Conservation (phyloP, 2,113 vertebrate genomes). For the Saccopteryx leptura region DNA sequence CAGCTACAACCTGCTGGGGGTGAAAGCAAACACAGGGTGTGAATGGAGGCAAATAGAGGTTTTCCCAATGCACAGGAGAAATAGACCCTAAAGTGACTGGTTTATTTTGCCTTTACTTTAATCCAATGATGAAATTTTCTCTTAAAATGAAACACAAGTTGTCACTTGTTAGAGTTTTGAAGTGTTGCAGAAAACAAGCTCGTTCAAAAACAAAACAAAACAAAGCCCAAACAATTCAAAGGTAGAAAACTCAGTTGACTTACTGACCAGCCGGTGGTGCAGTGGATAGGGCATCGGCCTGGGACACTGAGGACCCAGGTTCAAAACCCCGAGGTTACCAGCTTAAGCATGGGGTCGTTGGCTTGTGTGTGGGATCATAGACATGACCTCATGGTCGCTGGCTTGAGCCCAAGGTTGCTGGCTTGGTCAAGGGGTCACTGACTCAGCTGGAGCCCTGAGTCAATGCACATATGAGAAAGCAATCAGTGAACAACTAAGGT, state of each 20-base stretch:
- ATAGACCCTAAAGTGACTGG: background rate
- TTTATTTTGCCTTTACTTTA: slow-evolving; percentile 26
- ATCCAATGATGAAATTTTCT: slow-evolving; percentile 1
- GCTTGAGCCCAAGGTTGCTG: too few relatives aligned
- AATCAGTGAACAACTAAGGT: too few relatives aligned
- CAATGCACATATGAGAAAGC: too few relatives aligned
- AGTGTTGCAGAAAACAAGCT: background rate
- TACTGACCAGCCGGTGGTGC: too few relatives aligned
- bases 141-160: background rate
- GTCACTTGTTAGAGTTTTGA: background rate
- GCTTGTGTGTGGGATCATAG: too few relatives aligned
- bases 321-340: too few relatives aligned
- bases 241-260: background rate
- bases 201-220: background rate
- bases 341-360: too few relatives aligned
- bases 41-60: background rate
- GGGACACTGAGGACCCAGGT: too few relatives aligned
- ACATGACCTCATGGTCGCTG: too few relatives aligned
- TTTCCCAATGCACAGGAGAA: background rate
- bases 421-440: too few relatives aligned
- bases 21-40: background rate
- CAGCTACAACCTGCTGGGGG: background rate
- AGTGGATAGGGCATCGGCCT: too few relatives aligned
- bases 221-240: background rate
- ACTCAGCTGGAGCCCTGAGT: too few relatives aligned